Percentiles rank a stretch among this genome's conserved stretches.
Evolutionary conservation across 2,797 vertebrate species (phyloP).

Genomic region (Takifugu rubripes): DNA sequence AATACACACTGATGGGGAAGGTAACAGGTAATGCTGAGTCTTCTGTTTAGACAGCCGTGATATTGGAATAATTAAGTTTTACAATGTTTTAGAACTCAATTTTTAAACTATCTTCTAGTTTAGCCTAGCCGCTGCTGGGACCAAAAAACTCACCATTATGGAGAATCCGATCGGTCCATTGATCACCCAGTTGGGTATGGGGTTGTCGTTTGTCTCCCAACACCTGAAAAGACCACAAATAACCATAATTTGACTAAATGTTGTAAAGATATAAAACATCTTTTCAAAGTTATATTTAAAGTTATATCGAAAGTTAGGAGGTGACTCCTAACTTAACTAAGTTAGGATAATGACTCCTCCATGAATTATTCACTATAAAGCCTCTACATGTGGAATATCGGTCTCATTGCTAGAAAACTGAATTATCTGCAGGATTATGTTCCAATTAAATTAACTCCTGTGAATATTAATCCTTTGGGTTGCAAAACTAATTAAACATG

Average conservation of each 20-base stretch:
- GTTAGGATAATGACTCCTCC: background rate
- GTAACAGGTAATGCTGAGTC: too few relatives aligned
- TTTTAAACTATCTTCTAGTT: too few relatives aligned
- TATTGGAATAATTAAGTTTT: too few relatives aligned
- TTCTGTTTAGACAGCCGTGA: too few relatives aligned
- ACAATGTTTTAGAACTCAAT: too few relatives aligned
- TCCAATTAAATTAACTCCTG: slow-evolving; percentile 3
- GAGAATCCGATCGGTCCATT: slow-evolving; percentile 86
- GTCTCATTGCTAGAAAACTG: slow-evolving; percentile 2
- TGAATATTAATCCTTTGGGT: too few relatives aligned
- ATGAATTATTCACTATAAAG: slow-evolving; percentile 3
- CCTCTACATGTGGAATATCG: slow-evolving; percentile 15
- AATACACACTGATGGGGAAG: too few relatives aligned
- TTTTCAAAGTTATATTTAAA: background rate
- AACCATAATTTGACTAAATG: too few relatives aligned
- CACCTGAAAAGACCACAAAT: slow-evolving; percentile 70
- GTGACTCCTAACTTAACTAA: slow-evolving; percentile 1
- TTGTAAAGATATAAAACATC: too few relatives aligned
- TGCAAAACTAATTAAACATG: background rate
- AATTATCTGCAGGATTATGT: background rate
- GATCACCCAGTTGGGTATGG: slow-evolving; percentile 87
- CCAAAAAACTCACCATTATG: slow-evolving; percentile 79
- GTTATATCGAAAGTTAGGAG: background rate
- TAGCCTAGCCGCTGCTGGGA: too few relatives aligned
- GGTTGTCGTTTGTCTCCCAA: slow-evolving; percentile 90